A percentile compares a stretch with the other conserved stretches of the same genome.
phyloP scores from a whole-genome alignment of 2,113 vertebrate species.

The Laterallus jamaicensis region DNA sequence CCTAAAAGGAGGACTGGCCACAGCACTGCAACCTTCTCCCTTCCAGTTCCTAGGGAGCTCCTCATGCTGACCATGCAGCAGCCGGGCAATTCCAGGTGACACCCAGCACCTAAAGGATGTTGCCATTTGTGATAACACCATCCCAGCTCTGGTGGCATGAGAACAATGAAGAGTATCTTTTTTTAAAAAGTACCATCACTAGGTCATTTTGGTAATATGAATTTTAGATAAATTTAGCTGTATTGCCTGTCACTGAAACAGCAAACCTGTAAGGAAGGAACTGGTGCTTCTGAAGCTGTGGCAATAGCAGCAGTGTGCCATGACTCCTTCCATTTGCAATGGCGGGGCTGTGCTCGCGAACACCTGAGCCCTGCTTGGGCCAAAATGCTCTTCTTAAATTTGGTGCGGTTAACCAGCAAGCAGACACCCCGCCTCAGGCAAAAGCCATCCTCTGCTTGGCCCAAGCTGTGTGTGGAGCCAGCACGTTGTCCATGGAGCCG shows the following conservation, averaged over 20 bases:
- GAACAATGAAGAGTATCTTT: accelerated
- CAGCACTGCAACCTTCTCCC: too few species aligned
- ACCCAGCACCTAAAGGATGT: neutral
- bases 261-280: neutral
- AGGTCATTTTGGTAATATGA: neutral
- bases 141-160: neutral
- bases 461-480: too few species aligned
- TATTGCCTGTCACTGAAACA: neutral
- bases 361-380: accelerated
- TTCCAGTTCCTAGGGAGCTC: neutral
- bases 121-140: neutral
- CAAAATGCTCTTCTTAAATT: neutral
- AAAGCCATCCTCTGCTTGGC: too few species aligned
- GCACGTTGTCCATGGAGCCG: too few species aligned
- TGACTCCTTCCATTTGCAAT: neutral
- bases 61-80: neutral
- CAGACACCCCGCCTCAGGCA: neutral
- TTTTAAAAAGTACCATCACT: too few species aligned
- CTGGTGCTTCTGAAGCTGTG: neutral
- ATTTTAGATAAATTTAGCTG: too few species aligned
- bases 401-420: neutral
- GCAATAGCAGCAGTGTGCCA: accelerated
- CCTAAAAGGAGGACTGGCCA: neutral
- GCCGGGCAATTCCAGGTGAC: neutral
- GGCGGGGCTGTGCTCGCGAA: accelerated